phyloP scores from a whole-genome alignment of 2,113 vertebrate genomes.

The Trachemys scripta region DNA sequence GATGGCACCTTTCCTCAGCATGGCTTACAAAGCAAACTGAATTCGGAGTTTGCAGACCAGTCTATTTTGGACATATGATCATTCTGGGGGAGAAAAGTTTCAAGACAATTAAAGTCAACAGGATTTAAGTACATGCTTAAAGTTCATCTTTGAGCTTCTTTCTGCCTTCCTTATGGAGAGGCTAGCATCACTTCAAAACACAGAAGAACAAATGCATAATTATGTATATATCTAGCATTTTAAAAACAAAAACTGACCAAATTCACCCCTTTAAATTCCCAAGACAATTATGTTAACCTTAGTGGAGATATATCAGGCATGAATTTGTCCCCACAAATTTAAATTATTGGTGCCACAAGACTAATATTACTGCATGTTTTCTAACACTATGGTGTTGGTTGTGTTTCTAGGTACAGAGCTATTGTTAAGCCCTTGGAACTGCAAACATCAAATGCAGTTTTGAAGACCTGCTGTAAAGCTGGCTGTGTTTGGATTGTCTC shows the following conservation, averaged over 20 bases:
- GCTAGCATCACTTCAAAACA: not conserved
- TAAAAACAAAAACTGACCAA: not conserved
- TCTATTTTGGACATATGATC: not conserved
- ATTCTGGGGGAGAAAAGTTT: not conserved
- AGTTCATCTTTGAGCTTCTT: not conserved
- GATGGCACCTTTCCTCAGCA: not conserved
- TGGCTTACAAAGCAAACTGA: not conserved
- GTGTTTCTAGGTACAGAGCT: slow-evolving; percentile 81
- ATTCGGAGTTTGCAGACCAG: not conserved
- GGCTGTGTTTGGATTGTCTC: slow-evolving; percentile 82
- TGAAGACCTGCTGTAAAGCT: slow-evolving; percentile 85
- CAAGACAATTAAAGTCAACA: not conserved
- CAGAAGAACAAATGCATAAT: not conserved
- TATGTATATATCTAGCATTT: not conserved
- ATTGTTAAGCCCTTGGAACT: slow-evolving; percentile 85
- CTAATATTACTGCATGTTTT: not conserved
- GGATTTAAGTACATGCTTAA: not conserved
- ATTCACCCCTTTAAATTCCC: not conserved
- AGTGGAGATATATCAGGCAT: not conserved
- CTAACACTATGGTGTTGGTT: slow-evolving; percentile 31
- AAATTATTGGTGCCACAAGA: not conserved
- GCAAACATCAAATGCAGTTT: slow-evolving; percentile 79
- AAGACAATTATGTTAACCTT: not conserved
- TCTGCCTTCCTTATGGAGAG: not conserved
- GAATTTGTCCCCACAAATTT: not conserved